Evolutionary conservation across 2,797 vertebrate species (phyloP), one percentile per base, ranked within the genome.

Genomic region (Notolabrus celidotus): DNA sequence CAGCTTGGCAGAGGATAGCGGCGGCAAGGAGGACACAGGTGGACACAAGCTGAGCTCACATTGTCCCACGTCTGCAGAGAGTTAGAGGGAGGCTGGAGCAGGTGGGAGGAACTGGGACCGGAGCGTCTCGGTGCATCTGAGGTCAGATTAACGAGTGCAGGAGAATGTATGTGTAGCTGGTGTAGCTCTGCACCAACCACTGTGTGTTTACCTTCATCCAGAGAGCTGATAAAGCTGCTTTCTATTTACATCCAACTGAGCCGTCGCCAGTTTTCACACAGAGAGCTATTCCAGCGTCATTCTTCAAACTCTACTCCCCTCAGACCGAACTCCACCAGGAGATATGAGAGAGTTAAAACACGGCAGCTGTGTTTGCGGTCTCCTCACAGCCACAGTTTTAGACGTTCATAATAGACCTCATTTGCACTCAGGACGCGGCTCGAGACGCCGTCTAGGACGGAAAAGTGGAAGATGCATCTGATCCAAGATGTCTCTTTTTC

Each of bases 221-320:
- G 12, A 55, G 51, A 61, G 38, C 43, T 8, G 60, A 80, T 65
- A 55, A 46, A 27, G 14, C 36, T 59, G 31, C 25, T 60, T 56
- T 46, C 59, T 52, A 66, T 61, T 52, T 50, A 38, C 52, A 51
- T 46, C 55, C 19, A 1, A 31, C 29, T 29, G 7, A 23, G 16
- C 36, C 50, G 50, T 52, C 10, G n/a, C 7, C 7, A 14, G 27
- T 8, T 41, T 47, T 56, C 42, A 29, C 41, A 63, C 43, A 23
- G n/a, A 5, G 17, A 38, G 25, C 54, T 41, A 45, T 22, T 51
- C 7, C 10, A 10, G 23, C n/a, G 2, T 19, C 33, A 23, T 58
- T 50, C 29, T 57, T 49, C 27, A 45, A 11, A 45, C 45, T 45
- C 20, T 45, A 8, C 45, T 22, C 19, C 43, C 10, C 20, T 43